Evolutionary conservation across 2,113 vertebrate genomes (phyloP).

Genomic region (Phrynocephalus versicolor): DNA sequence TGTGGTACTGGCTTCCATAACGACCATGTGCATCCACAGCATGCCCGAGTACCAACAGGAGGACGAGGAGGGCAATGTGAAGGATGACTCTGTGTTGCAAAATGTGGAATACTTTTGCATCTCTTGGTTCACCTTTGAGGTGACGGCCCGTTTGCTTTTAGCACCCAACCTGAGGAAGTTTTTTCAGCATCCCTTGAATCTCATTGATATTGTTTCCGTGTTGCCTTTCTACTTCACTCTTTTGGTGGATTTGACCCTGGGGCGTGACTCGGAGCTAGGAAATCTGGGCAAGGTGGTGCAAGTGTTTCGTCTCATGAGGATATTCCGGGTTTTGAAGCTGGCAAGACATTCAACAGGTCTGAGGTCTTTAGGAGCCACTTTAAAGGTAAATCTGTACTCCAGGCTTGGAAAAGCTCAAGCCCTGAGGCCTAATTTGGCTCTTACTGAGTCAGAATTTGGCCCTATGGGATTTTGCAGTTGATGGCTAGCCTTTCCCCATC

Average conservation of each 20-base stretch:
- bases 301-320: slow-evolving; percentile 94
- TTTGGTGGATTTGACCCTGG: slow-evolving; percentile 81
- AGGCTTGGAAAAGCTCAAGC: too few species aligned
- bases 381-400: slow-evolving; percentile 80
- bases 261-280: slow-evolving; percentile 81
- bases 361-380: slow-evolving; percentile 91
- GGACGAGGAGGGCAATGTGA: slow-evolving; percentile 77
- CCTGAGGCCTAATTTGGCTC: too few species aligned
- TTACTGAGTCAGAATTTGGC: too few species aligned
- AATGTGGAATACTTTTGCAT: slow-evolving; percentile 92
- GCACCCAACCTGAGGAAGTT: slow-evolving; percentile 91
- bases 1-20: slow-evolving; percentile 91
- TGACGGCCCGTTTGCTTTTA: slow-evolving; percentile 88
- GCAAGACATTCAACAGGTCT: slow-evolving; percentile 95
- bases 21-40: slow-evolving; percentile 96
- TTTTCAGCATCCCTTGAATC: slow-evolving; percentile 91
- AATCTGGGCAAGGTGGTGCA: slow-evolving; percentile 91
- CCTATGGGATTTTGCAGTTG: too few species aligned
- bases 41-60: slow-evolving; percentile 89
- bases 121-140: slow-evolving; percentile 98
- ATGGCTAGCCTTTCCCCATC: too few species aligned
- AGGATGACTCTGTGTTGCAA: slow-evolving; percentile 83
- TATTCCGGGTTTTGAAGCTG: slow-evolving; percentile 96
- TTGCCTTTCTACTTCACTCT: slow-evolving; percentile 93
- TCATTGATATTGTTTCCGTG: slow-evolving; percentile 93